Evolutionary conservation across 2,797 vertebrate species (phyloP).

Genomic region (Oophaga sylvatica): DNA sequence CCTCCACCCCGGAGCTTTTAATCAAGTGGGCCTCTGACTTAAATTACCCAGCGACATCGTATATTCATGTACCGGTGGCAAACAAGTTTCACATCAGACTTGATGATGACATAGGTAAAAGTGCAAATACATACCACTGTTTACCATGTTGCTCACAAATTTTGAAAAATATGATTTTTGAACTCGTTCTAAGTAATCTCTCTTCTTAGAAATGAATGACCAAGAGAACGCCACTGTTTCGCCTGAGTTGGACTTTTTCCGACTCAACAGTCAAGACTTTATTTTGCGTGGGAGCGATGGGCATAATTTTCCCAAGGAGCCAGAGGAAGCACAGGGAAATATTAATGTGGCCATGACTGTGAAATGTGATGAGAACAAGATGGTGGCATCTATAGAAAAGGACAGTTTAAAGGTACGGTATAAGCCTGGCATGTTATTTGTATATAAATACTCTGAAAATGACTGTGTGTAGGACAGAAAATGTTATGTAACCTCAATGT

Average conservation of each 20-base stretch:
- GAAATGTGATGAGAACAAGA: slow-evolving; percentile 85
- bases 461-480: not conserved
- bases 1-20: slow-evolving; percentile 83
- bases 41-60: slow-evolving; percentile 85
- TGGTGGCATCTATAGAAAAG: slow-evolving; percentile 88
- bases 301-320: slow-evolving; percentile 68
- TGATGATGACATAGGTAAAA: slow-evolving; percentile 82
- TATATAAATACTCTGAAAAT: not conserved
- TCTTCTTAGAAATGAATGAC: slow-evolving; percentile 75
- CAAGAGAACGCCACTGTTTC: slow-evolving; percentile 77
- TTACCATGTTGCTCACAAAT: not conserved
- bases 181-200: not conserved
- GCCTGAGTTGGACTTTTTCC: slow-evolving; percentile 81
- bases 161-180: not conserved
- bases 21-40: slow-evolving; percentile 86
- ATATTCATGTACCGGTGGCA: slow-evolving; percentile 86
- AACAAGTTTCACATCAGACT: slow-evolving; percentile 89
- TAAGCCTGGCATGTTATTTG: not conserved
- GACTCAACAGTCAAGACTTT: slow-evolving; percentile 63
- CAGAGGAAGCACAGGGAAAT: slow-evolving; percentile 78
- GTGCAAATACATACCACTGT: not conserved
- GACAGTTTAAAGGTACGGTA: slow-evolving; percentile 85
- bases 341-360: slow-evolving; percentile 79
- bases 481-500: not conserved
- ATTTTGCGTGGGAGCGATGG: slow-evolving; percentile 65